These are phyloP conservation scores for Gallinago undulata DNA, from an alignment of 2,113 vertebrate species.

Conservation along the genomic window DNA sequence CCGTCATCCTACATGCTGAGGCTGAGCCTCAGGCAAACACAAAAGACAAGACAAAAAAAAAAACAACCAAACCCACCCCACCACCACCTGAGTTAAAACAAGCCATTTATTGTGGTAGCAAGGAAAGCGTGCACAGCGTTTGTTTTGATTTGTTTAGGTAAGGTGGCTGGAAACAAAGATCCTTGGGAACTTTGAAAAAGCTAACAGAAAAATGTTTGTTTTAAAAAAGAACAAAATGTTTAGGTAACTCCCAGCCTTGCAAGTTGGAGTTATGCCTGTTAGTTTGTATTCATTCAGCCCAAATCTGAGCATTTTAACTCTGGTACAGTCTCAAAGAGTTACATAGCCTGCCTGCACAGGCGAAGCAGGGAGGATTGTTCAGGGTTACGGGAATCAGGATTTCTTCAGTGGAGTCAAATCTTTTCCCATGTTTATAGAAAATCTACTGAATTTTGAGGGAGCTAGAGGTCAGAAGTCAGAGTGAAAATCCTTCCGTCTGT, in stretches of 20 bases:
- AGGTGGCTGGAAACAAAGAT: conserved; percentile 27
- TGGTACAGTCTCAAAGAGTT: not conserved
- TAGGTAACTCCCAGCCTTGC: not conserved
- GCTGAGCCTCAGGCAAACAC: not conserved
- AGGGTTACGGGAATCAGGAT: not conserved
- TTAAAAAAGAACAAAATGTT: conserved; percentile 4
- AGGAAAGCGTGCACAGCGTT: not conserved
- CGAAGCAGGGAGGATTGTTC: not conserved
- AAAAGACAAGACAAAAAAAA: not conserved
- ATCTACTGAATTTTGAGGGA: not conserved
- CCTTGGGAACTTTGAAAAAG: not conserved
- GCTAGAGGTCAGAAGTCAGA: not conserved
- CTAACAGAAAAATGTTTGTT: conserved; percentile 1
- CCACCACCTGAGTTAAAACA: not conserved
- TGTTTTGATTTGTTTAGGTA: conserved; percentile 43
- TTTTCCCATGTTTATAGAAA: not conserved
- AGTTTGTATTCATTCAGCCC: not conserved
- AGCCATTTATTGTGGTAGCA: conserved; percentile 4
- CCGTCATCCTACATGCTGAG: not conserved
- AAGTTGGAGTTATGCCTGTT: not conserved
- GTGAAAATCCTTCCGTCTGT: not conserved
- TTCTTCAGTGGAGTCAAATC: not conserved
- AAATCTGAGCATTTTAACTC: not conserved
- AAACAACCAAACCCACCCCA: not conserved
- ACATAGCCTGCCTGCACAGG: not conserved